A percentile compares a stretch with the other conserved stretches of the same genome.
Evolutionary conservation across 2,888 invertebrate genomes (phyloP).

Genomic region (Toxonevra muliebris): DNA sequence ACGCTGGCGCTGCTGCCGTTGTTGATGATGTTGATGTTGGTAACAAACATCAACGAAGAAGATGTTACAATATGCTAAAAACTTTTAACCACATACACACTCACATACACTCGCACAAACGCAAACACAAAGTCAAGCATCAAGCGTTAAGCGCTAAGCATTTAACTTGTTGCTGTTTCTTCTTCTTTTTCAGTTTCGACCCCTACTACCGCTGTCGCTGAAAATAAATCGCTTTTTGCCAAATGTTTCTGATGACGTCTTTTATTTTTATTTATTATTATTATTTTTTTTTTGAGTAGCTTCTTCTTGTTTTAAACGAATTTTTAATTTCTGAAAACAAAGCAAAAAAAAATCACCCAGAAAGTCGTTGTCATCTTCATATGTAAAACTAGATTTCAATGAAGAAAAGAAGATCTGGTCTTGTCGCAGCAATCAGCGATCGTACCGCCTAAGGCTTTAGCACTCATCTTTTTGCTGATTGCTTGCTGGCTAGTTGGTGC

Average conservation of each 20-base stretch:
- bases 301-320: slow-evolving; percentile 35
- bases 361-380: slow-evolving; percentile 25
- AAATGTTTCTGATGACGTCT: slow-evolving; percentile 32
- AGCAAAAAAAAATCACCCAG: slow-evolving; percentile 15
- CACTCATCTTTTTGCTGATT: slow-evolving; percentile 1
- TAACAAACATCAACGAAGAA: slow-evolving; percentile 29
- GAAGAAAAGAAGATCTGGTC: slow-evolving; percentile 42
- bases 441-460: neutral
- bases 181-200: slow-evolving; percentile 10
- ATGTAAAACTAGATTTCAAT: slow-evolving; percentile 47
- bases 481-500: slow-evolving; percentile 40
- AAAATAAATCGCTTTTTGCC: slow-evolving; percentile 27
- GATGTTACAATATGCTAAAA: slow-evolving; percentile 40
- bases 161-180: slow-evolving; percentile 25
- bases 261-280: slow-evolving; percentile 13
- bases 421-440: slow-evolving; percentile 10
- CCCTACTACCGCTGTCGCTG: slow-evolving; percentile 7
- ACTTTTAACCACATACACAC: neutral
- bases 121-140: neutral
- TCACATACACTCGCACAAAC: neutral
- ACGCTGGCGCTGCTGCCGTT: neutral
- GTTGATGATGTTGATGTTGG: slow-evolving; percentile 29
- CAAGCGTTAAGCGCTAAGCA: slow-evolving; percentile 10
- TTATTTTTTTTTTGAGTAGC: slow-evolving; percentile 6
- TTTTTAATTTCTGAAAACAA: no score